Evolutionary conservation across 2,888 invertebrate genomes (phyloP), one percentile per base, ranked within the genome.

Genomic region (Salticus scenicus): DNA sequence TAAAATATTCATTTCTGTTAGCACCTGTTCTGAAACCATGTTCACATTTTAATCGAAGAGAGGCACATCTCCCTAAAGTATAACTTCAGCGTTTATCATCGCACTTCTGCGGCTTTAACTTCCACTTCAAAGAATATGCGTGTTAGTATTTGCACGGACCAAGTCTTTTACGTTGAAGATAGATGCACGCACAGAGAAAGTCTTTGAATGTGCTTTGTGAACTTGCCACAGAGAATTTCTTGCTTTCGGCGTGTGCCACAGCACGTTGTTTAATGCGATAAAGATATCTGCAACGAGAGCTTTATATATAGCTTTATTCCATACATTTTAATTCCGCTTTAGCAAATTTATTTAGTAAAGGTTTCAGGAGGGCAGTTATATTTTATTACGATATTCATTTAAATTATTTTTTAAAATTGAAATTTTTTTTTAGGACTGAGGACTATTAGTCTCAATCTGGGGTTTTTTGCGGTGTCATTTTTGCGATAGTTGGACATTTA

Each of bases 121-220:
- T 47, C 42, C 42, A 47, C 42, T 47, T 14, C 17, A 47, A 47
- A 47, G 42, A 47, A 47, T 5, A 5, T 47, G 42, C 42, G 42
- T 47, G 42, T 47, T 47, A 47, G 42, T 47, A n/a, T n/a, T 47
- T 37, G 42, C 42, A 47, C 42, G 42, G 42, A 47, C 42, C 37
- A 37, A 37, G 37, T 37, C 42, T 47, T 47, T 47, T 47, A 1
- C 42, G 42, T 2, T 17, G 42, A 17, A 10, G 7, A 47, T 1
- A 10, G 42, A 47, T 10, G 42, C 42, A 47, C 42, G 42, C 42
- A 47, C 42, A 5, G 17, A 10, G n/a, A 2, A 47, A 47, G 42
- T 14, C 42, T 47, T 17, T 14, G 42, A 12, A 10, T 10, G 42
- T 14, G 42, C 42, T 47, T 47, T 47, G 42, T 14, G 17, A 47